Base-by-base conservation (phyloP, 92 coral and sea anemone genomes). In the Epizoanthus stellaris region DNA sequence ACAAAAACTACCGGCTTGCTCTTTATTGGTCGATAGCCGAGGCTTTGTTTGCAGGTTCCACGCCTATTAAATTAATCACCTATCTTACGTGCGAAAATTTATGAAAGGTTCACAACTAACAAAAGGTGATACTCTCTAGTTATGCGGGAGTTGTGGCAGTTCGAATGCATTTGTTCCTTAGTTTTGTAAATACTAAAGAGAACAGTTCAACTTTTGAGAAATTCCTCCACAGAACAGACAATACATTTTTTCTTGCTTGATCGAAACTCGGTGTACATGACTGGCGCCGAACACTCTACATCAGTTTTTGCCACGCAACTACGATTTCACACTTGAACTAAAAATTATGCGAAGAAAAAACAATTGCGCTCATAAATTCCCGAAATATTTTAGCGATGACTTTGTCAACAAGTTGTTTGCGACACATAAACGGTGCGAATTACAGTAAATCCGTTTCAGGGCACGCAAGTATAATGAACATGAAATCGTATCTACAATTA, bases 321-420 rank as follows among this genome's bases (percentile, higher is more conserved):
- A 52, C 56, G 14, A 52, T 11, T 52, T 72, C 34, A 19, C 70
- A 63, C 53, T 40, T 45, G 15, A 21, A 19, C 77, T 63, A 56
- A 64, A 59, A 63, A 79, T 43, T 68, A 20, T 52, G 49, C 5
- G 45, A 45, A 20, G 38, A 62, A 42, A 20, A 52, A 39, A 38
- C 45, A 61, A 42, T 12, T 15, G 39, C 25, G 58, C 40, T 62
- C 17, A 7, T 15, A 61, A 42, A 79, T 79, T 79, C 72, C 72
- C 70, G 43, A 63, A 79, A 79, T 79, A 62, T 36, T 63, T 79
- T 19, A 9, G 43, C 21, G 71, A 79, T 79, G 71, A 63, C 60
- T 79, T 79, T 62, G 83, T 63, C 83, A 79, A 79, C 72, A 79
- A 62, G 42, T 79, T 79, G 83, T 79, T 79, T 79, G 83, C 61